Evolutionary conservation across 2,113 vertebrate genomes (phyloP), one percentile per base, ranked within the genome.

Genomic region (Hippocampus barbouri): DNA sequence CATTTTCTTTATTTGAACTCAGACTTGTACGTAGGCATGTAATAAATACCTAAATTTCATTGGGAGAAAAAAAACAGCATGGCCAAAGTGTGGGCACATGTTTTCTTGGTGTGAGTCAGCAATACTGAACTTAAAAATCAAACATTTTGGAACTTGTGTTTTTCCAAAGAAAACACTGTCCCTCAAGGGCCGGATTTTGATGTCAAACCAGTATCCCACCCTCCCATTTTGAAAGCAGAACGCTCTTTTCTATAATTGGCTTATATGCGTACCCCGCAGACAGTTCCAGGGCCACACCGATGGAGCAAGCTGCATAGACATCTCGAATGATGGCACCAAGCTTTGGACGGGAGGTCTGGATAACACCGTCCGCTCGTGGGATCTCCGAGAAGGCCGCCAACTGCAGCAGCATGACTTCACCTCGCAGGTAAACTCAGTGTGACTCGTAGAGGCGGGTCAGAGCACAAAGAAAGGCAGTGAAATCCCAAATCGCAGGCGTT

Each of bases 271-370:
- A 30, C 15, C 34, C 16, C 54, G 15, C 66, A 91, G 97, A 90
- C 97, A 98, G 87, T 98, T 98, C 89, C 96, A 98, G 81, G 97
- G 97, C 41, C 97, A 98, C 93, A 98, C 97, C 0, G 97, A 98
- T 0, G 97, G 96, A 0, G 97, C 97, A 74, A 98, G 97, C 85
- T 98, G 97, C 80, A 98, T 98, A 66, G 97, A 98, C 53, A 98
- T 98, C 80, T 98, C 97, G 0, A 95, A 98, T 0, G 96, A 98
- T 0, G 97, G 97, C 63, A 97, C 96, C 38, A 98, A 98, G 80
- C 81, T 98, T 82, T 98, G 97, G 97, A 98, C 97, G 0, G 97
- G 97, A 1, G 97, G 97, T 3, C 86, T 98, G 88, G 97, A 98
- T 80, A 98, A 98, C 91, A 98, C 97, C 0, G 96, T 98, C 70